Evolutionary conservation across 2,888 invertebrate species (phyloP).

Genomic region (Chaetogeoica ovagalla): DNA sequence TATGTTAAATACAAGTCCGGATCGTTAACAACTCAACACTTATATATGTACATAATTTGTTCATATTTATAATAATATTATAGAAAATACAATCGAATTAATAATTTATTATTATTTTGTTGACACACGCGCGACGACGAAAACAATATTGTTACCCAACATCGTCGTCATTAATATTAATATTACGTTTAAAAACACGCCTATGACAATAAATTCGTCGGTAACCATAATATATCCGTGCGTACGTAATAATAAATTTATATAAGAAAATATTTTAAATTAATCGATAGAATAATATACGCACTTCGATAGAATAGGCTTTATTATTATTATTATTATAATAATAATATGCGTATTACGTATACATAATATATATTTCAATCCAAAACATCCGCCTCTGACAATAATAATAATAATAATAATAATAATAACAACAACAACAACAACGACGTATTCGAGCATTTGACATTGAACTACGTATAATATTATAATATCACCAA

Average conservation of each 20-base stretch:
- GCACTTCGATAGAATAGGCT: background rate
- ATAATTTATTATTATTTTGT: too few relatives aligned
- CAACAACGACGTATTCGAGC: too few relatives aligned
- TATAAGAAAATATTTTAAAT: background rate
- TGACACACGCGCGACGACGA: too few relatives aligned
- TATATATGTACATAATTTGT: too few relatives aligned
- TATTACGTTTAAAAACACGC: background rate
- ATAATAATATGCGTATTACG: too few relatives aligned
- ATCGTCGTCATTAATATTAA: background rate
- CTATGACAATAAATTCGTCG: background rate
- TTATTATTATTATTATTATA: too few relatives aligned
- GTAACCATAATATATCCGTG: background rate
- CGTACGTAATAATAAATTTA: too few relatives aligned
- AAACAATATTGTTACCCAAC: background rate
- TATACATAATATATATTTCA: background rate
- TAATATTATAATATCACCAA: background rate
- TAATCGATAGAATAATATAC: background rate
- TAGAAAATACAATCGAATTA: too few relatives aligned
- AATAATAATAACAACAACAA: too few relatives aligned
- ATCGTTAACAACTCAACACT: too few relatives aligned
- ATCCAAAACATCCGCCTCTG: slow-evolving; percentile 28
- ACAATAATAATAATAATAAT: too few relatives aligned
- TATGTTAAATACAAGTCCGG: background rate
- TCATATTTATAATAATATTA: too few relatives aligned
- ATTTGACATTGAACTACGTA: slow-evolving; percentile 48